Conservation (phyloP, 2,113 vertebrate species). For the Ahaetulla prasina region DNA sequence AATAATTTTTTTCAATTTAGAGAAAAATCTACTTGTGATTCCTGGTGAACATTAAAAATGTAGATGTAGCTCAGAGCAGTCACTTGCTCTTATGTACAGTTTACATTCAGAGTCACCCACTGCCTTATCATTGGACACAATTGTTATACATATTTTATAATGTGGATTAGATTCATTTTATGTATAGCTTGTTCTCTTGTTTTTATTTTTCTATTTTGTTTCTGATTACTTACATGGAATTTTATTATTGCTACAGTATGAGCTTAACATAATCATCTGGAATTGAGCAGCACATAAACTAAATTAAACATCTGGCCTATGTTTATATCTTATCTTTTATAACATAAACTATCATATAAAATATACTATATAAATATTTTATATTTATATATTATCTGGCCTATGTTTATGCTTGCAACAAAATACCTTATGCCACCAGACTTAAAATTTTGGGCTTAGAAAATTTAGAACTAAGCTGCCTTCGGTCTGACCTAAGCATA, state of each 20-base stretch:
- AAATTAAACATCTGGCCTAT: background rate
- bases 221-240: background rate
- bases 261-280: background rate
- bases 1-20: slow-evolving; percentile 3
- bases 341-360: too few species aligned
- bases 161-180: background rate
- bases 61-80: background rate
- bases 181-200: background rate
- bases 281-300: background rate
- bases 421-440: too few species aligned
- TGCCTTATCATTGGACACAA: background rate
- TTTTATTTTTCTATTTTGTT: background rate
- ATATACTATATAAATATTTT: too few species aligned
- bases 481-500: too few species aligned
- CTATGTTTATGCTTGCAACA: too few species aligned
- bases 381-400: too few species aligned
- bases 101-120: background rate
- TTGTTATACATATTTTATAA: background rate
- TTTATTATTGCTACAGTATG: background rate
- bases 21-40: slow-evolving; percentile 43
- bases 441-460: too few species aligned
- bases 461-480: too few species aligned
- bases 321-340: too few species aligned
- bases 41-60: background rate
- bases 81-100: background rate